A percentile compares a stretch with the other conserved stretches of the same genome.
Evolutionary conservation across 1,140 invertebrate genomes (phyloP).

Genomic region (Zelostemma sp.): DNA sequence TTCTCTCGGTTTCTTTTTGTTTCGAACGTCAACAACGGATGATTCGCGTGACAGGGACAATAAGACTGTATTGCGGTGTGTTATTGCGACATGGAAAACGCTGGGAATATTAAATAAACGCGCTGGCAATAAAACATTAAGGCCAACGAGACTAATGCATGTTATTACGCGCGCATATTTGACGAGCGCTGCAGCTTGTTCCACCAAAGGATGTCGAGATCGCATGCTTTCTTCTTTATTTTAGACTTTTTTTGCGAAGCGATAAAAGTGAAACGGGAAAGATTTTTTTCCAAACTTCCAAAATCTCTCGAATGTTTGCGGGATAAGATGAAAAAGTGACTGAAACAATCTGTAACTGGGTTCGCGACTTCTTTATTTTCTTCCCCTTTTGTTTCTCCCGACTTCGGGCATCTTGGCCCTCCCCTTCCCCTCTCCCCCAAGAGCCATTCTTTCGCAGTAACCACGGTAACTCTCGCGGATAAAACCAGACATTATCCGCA

Average conservation of each 20-base stretch:
- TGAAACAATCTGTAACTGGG: too few relatives aligned
- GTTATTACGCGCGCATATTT: conserved; percentile 31
- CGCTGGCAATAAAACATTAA: conserved; percentile 34
- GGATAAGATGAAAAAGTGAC: too few relatives aligned
- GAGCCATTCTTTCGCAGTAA: conserved; percentile 10
- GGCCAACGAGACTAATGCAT: conserved; percentile 35
- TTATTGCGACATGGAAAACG: conserved; percentile 33
- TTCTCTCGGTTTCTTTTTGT: not conserved
- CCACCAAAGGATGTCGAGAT: conserved; percentile 14
- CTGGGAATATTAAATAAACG: conserved; percentile 38
- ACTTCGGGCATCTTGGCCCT: conserved; percentile 9
- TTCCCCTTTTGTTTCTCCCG: conserved; percentile 13
- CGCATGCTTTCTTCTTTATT: conserved; percentile 15
- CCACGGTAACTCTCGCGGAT: conserved; percentile 26
- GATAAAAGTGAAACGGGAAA: not conserved
- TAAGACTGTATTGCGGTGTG: conserved; percentile 28
- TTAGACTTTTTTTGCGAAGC: conserved; percentile 3
- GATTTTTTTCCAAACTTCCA: too few relatives aligned
- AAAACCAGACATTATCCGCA: conserved; percentile 33
- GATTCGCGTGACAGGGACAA: conserved; percentile 33
- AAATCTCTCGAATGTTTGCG: conserved; percentile 4
- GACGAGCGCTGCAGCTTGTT: conserved; percentile 15
- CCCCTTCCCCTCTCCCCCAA: not conserved
- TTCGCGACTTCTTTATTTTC: conserved; percentile 12
- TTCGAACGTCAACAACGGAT: conserved; percentile 5